Evolutionary conservation across 2,113 vertebrate genomes (phyloP).

Genomic region (Ophiodon elongatus): DNA sequence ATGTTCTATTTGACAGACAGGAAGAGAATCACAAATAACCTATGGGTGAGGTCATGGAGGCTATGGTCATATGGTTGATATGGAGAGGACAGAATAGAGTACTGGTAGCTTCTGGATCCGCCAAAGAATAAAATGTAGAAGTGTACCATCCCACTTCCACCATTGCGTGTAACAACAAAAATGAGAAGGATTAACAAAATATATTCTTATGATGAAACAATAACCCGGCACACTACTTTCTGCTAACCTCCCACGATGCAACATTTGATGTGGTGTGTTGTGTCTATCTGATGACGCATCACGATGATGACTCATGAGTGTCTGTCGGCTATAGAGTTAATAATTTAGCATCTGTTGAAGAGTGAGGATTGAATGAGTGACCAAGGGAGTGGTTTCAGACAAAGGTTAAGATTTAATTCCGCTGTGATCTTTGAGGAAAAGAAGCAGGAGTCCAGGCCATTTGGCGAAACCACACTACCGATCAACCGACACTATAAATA

Average conservation of each 20-base stretch:
- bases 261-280: background rate
- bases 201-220: too few species aligned
- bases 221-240: too few species aligned
- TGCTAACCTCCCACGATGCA: background rate
- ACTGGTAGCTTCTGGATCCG: too few species aligned
- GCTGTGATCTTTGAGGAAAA: background rate
- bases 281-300: slow-evolving; percentile 3
- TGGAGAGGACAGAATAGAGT: too few species aligned
- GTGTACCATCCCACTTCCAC: too few species aligned
- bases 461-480: background rate
- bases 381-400: background rate
- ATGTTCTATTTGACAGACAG: too few species aligned
- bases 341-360: slow-evolving; percentile 12
- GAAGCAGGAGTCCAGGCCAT: background rate
- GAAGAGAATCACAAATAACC: too few species aligned
- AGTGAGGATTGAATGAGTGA: slow-evolving; percentile 8
- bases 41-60: too few species aligned
- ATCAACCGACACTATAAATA: background rate
- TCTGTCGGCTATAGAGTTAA: slow-evolving; percentile 2
- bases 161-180: too few species aligned
- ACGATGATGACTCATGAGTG: slow-evolving; percentile 18
- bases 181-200: too few species aligned
- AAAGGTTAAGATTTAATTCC: background rate
- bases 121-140: too few species aligned
- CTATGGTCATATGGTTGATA: too few species aligned